Base-by-base conservation (phyloP, 2,113 vertebrate species). In the Scytalopus superciliaris region DNA sequence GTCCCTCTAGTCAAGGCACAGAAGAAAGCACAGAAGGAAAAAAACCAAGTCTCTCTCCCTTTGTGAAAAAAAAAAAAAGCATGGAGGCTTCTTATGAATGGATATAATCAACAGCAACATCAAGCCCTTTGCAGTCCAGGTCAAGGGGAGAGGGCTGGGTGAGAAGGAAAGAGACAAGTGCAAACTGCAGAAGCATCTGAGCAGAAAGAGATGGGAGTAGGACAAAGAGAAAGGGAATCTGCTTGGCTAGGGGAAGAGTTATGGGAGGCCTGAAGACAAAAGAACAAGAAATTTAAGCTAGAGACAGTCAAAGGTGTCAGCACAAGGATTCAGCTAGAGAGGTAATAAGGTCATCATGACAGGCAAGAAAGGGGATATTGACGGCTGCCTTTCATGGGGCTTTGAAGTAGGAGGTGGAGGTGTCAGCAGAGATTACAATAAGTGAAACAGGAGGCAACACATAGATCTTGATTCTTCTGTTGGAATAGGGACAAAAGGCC, bases 321-420 rank as follows among this genome's bases (percentile, higher is more conserved):
- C 40, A 78, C 14, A 60, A 66, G 40, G 60, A 89, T 94, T 87
- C 84, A 91, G 84, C 63, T 23, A 66, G 19, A 35, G 60, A 89
- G 86, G 81, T 59, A 94, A 81, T 86, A 90, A 89, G 89, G 94
- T 96, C 96, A 92, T 70, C 49, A 7, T 21, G 76, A 91, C 64
- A 86, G 44, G 42, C 84, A 84, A 86, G 83, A 88, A 63, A 67
- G n/a, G 52, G 56, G 39, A 89, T 91, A 82, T 81, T 95, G 94
- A 90, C 1, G 4, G 68, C 60, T 87, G 80, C 89, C 47, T 93
- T 97, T 93, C 74, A 84, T 0, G 0, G 60, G 22, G 47, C 72
- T 86, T 68, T 87, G 80, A 81, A 67, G 56, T 15, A 74, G 76
- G 86, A 93, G 91, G 73, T 81, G 35, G 63, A 89, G 52, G 64